Conservation (phyloP, 2,888 invertebrate genomes). For the Sussaba pulchella region DNA sequence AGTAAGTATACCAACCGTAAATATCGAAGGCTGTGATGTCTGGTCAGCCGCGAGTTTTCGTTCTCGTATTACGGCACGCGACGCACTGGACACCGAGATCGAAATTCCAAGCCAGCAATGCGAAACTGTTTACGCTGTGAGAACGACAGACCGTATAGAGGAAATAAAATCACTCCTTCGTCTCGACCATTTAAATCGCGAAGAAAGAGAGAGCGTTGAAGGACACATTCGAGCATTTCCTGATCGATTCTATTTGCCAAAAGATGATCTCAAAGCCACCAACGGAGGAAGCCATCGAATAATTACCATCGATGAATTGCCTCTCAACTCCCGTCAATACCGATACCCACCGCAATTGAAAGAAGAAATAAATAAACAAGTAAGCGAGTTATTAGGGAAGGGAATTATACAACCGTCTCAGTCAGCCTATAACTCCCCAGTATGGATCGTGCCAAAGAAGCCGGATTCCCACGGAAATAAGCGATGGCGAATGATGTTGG, state of each 20-base stretch:
- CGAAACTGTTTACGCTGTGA: no score
- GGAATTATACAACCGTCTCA: conserved; percentile 50
- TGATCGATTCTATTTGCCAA: conserved; percentile 56
- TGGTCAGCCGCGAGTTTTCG: no score
- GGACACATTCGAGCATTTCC: conserved; percentile 44
- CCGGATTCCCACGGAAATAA: conserved; percentile 61
- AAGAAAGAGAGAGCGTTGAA: conserved; percentile 58
- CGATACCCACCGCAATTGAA: conserved; percentile 55
- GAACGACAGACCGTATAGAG: conserved; percentile 14
- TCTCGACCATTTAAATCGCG: conserved; percentile 58
- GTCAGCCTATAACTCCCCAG: conserved; percentile 60
- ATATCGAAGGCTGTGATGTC: no score
- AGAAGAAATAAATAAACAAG: conserved; percentile 62
- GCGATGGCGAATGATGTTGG: conserved; percentile 60
- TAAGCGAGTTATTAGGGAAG: conserved; percentile 48
- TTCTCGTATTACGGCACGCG: no score
- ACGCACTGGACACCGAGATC: no score
- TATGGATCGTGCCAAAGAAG: conserved; percentile 69
- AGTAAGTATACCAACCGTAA: no score
- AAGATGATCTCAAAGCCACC: conserved; percentile 46
- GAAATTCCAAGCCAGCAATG: no score
- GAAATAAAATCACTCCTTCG: conserved; percentile 17
- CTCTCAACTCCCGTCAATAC: conserved; percentile 62
- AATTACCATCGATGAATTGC: conserved; percentile 48
- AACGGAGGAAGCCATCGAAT: conserved; percentile 53